These are phyloP conservation scores for Erpornis zantholeuca DNA, from an alignment of 2,113 vertebrate species.

Conservation along the genomic window DNA sequence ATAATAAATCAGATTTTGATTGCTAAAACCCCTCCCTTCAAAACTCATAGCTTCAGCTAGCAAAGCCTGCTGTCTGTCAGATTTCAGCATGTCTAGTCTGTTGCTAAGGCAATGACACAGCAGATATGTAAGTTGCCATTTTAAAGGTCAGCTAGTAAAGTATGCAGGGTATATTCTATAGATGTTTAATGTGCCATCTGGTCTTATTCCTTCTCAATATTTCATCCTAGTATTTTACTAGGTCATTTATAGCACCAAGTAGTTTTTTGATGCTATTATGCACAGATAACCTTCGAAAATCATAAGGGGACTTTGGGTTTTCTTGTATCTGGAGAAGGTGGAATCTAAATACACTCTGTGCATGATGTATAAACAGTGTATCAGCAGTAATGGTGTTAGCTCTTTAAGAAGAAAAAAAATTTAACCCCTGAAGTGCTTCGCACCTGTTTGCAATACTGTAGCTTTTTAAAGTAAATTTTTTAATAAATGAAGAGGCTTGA, in stretches of 20 bases:
- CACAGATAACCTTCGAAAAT: background rate
- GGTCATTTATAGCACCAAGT: background rate
- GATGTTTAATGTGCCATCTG: background rate
- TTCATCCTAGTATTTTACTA: background rate
- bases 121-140: conserved; percentile 53
- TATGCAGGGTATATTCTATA: background rate
- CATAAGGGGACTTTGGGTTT: background rate
- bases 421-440: background rate
- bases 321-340: background rate
- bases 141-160: conserved; percentile 35
- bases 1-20: background rate
- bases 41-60: background rate
- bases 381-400: background rate
- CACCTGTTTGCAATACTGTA: background rate
- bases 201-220: background rate
- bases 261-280: background rate
- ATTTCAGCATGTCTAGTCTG: background rate
- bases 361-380: background rate
- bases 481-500: background rate
- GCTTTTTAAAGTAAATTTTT: background rate
- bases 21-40: background rate
- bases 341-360: background rate
- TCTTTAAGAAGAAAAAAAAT: background rate
- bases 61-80: background rate
- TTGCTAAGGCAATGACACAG: conserved; percentile 51